Evolutionary conservation across 2,797 vertebrate species (phyloP).

Genomic region (Holocentrus rufus): DNA sequence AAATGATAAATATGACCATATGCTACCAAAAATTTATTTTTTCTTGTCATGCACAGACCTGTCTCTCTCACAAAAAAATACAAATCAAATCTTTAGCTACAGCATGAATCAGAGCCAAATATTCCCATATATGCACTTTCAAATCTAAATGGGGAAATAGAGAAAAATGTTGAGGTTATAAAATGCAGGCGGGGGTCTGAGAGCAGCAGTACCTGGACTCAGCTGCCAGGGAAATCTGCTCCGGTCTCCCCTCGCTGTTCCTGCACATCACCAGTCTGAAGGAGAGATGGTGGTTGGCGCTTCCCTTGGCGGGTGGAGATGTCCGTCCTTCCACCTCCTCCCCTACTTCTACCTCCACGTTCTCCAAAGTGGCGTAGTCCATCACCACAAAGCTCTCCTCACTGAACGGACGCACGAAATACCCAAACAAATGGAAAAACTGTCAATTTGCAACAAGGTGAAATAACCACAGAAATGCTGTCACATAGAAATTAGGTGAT

Average conservation of each 20-base stretch:
- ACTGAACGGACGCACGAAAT: constrained; percentile 69
- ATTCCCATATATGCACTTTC: too few species aligned
- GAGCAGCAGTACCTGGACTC: constrained; percentile 86
- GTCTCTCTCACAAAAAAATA: too few species aligned
- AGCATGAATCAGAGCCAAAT: too few species aligned
- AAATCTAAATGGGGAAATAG: too few species aligned
- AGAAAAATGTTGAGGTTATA: not conserved
- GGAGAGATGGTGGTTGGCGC: constrained; percentile 65
- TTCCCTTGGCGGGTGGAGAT: constrained; percentile 62
- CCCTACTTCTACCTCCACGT: constrained; percentile 83
- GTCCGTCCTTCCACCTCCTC: constrained; percentile 72
- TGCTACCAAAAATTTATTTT: not conserved
- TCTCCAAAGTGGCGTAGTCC: constrained; percentile 90
- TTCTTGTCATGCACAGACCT: not conserved
- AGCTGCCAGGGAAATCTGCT: constrained; percentile 83
- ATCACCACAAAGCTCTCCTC: constrained; percentile 93
- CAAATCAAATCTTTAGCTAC: too few species aligned
- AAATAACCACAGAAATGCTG: not conserved
- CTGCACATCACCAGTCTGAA: constrained; percentile 87
- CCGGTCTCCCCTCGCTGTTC: constrained; percentile 88
- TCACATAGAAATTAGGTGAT: not conserved
- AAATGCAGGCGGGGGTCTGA: not conserved
- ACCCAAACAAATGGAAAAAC: not conserved
- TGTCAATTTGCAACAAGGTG: not conserved
- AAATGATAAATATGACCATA: not conserved